These are phyloP conservation scores for Brenthis daphne DNA, from an alignment of 2,888 invertebrate species.

Conservation along the genomic window DNA sequence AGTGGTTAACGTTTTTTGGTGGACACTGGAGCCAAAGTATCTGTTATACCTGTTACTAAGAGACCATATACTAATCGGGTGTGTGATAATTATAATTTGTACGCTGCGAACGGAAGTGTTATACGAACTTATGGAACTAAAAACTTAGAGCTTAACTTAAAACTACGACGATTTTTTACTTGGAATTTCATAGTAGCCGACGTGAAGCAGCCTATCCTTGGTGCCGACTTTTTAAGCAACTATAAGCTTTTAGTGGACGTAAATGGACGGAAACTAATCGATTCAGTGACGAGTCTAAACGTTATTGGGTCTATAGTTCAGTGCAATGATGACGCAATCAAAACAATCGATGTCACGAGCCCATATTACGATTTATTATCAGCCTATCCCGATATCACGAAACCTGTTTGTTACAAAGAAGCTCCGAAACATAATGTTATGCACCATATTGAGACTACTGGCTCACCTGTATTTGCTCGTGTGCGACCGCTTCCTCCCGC, in stretches of 20 bases:
- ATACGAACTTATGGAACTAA: too few species aligned
- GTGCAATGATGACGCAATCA: conserved; percentile 18
- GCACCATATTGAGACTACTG: conserved; percentile 17
- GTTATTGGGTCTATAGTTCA: conserved; percentile 41
- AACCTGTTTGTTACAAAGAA: conserved; percentile 30
- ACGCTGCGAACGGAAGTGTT: too few species aligned
- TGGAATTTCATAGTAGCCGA: neutral
- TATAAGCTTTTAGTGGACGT: conserved; percentile 32
- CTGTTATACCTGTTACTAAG: too few species aligned
- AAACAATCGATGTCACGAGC: conserved; percentile 27
- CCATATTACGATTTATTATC: conserved; percentile 31
- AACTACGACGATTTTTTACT: neutral
- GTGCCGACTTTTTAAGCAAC: conserved; percentile 35
- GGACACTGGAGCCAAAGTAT: neutral
- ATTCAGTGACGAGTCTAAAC: conserved; percentile 29
- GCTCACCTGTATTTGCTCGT: conserved; percentile 18
- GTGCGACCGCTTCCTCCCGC: conserved; percentile 11
- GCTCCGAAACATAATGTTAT: conserved; percentile 21
- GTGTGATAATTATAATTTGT: too few species aligned
- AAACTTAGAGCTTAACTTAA: neutral
- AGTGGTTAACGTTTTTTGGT: conserved; percentile 3
- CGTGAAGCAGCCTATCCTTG: neutral
- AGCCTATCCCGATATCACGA: conserved; percentile 32
- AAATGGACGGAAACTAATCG: conserved; percentile 14
- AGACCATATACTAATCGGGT: too few species aligned